Conservation (phyloP, 1,140 invertebrate species). For the Penaeus japonicus region DNA sequence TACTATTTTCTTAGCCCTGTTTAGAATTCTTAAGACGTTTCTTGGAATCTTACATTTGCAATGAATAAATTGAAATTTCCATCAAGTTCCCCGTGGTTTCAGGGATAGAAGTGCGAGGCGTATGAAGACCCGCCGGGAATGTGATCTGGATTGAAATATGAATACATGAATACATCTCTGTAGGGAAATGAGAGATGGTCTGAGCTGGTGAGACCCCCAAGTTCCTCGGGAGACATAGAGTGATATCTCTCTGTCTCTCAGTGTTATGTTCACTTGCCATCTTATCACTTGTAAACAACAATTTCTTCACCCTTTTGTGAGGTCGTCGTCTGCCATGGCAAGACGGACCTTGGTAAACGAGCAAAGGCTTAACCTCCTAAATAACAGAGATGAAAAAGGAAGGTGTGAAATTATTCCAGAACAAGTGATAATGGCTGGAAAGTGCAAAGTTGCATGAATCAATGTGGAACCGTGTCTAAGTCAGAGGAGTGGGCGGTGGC, state of each 20-base stretch:
- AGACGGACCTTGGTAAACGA: no score
- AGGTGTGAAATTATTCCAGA: not conserved
- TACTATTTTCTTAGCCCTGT: no score
- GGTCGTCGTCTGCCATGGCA: no score
- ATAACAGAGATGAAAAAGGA: not conserved
- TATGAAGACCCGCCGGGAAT: not conserved
- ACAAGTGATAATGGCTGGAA: not conserved
- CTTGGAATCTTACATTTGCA: no score
- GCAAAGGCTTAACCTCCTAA: no score
- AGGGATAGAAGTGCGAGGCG: no score
- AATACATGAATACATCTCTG: conserved; percentile 32
- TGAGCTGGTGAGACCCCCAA: not conserved
- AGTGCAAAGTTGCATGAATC: conserved; percentile 10
- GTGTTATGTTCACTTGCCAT: not conserved
- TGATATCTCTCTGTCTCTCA: not conserved
- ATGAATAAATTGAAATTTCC: no score
- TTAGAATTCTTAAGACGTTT: no score
- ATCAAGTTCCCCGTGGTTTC: no score
- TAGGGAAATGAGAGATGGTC: not conserved
- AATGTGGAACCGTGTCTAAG: conserved; percentile 21
- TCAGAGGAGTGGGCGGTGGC: not conserved
- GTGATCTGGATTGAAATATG: not conserved
- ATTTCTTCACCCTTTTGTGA: no score
- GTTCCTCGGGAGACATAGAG: no score
- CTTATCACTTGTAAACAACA: conserved; percentile 20